Conservation (phyloP, 1,140 invertebrate genomes). For the Trachymyrmex septentrionalis region DNA sequence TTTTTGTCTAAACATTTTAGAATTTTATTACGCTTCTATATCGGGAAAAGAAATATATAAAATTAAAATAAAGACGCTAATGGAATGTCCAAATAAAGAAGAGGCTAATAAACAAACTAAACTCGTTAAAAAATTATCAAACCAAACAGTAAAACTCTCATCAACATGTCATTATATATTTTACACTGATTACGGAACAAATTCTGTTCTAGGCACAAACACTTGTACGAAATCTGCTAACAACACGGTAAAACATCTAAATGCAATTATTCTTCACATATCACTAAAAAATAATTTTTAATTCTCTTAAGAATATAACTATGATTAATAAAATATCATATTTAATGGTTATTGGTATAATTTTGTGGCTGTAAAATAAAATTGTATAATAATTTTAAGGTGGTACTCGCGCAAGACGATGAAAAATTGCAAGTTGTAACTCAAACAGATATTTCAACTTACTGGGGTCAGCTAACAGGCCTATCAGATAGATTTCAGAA, state of each 20-base stretch:
- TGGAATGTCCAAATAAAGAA: background rate
- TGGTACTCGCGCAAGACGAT: background rate
- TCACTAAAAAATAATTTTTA: background rate
- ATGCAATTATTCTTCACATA: background rate
- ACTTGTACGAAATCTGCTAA: background rate
- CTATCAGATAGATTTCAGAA: background rate
- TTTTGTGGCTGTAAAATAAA: background rate
- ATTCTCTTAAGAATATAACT: background rate
- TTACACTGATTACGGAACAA: background rate
- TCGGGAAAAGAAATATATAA: background rate
- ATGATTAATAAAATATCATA: background rate
- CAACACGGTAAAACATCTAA: background rate
- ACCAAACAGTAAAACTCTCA: background rate
- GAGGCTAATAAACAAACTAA: background rate
- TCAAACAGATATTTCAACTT: background rate
- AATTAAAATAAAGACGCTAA: background rate
- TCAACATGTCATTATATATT: background rate
- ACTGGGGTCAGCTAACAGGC: background rate
- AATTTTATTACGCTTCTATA: background rate
- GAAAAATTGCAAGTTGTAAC: background rate
- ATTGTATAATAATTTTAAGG: background rate
- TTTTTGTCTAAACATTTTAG: background rate
- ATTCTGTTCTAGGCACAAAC: background rate
- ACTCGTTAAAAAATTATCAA: background rate
- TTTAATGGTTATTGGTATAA: background rate